Conservation (phyloP, 2,888 invertebrate species). For the Lepas anatifera region DNA sequence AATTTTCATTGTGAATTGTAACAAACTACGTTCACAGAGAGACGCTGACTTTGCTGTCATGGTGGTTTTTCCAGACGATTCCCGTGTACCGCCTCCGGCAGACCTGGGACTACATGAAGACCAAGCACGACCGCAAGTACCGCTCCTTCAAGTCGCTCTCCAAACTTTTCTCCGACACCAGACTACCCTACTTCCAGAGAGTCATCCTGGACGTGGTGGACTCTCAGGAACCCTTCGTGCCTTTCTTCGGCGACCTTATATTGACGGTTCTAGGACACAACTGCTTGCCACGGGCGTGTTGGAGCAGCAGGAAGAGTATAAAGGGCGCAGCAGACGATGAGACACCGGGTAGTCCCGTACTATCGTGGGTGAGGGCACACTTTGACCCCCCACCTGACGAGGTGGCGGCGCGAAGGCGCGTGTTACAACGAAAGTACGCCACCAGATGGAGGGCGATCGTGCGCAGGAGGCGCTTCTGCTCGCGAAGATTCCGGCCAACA, state of each 20-base stretch:
- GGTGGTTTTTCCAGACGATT: no score
- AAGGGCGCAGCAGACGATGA: conserved; percentile 31
- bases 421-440: not conserved
- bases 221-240: conserved; percentile 65
- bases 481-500: not conserved
- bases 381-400: not conserved
- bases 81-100: conserved; percentile 9
- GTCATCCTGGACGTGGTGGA: conserved; percentile 70
- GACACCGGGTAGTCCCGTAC: not conserved
- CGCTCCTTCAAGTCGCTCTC: conserved; percentile 24
- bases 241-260: conserved; percentile 43
- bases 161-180: conserved; percentile 38
- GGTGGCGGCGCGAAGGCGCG: not conserved
- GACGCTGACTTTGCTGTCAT: no score
- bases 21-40: no score
- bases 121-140: conserved; percentile 54
- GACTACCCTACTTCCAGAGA: conserved; percentile 67
- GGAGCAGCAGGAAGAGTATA: conserved; percentile 46
- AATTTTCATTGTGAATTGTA: no score
- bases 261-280: conserved; percentile 55
- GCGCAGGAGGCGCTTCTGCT: not conserved
- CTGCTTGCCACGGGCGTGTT: conserved; percentile 46
- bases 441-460: not conserved
- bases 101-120: conserved; percentile 49
- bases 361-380: not conserved